Base-by-base conservation (phyloP, 1,140 invertebrate genomes). In the Drosophila nigromelanica region DNA sequence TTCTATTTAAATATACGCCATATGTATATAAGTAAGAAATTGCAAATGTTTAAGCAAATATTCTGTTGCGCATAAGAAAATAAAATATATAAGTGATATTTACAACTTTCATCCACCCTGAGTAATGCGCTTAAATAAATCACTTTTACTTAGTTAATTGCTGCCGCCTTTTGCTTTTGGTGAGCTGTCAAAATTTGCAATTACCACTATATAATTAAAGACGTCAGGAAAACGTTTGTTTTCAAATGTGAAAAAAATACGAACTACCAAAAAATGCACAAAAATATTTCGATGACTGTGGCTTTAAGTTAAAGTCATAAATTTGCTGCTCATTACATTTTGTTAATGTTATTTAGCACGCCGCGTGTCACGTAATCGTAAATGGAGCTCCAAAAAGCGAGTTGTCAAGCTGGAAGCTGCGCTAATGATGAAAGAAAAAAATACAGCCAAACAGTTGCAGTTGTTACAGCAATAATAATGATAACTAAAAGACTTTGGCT, bases 311-410 rank as follows among this genome's bases (percentile, higher is more conserved):
- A 43, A 42, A 64, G 80, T 82, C 80, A 83, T 86, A 80, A 71
- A 77, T 86, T 76, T 73, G 58, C 43, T 61, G 67, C 62, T 66
- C 78, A 81, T 81, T 81, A 81, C 76, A 81, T 76, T 64, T 52
- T 30, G 61, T 78, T 80, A 83, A 83, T 79, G 70, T 77, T 67
- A 68, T 73, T 79, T 75, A 66, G 62, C 78, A 87, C 71, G 59
- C 76, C 48, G 68, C 64, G 56, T 66, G 47, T 86, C 82, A 87
- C 82, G 75, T 87, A 86, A 87, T 78, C 67, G 60, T 63, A 79
- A 85, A 74, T 85, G 80, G 78, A 75, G 59, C 52, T 35, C 51
- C 37, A 70, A 77, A 55, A 18, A 8, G 10, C 48, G 4, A 14
- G 54, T n/a, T 39, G 52, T 56, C 43, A 24, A 24, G 14, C 33